Conservation (phyloP, 2,888 invertebrate genomes). For the Meteorus cinctellus region DNA sequence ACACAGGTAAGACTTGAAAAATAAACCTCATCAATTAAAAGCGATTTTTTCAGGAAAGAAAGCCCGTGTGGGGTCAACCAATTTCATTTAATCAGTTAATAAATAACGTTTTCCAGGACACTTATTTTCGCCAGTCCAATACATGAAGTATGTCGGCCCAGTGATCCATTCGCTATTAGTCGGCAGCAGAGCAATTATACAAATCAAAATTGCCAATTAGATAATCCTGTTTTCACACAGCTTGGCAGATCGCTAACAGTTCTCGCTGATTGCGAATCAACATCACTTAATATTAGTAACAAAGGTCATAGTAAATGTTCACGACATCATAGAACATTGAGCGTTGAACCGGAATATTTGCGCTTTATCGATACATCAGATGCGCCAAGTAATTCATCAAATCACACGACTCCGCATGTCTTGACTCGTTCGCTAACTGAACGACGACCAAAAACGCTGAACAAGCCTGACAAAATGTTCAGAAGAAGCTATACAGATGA, state of each 20-base stretch:
- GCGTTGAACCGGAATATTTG: slow-evolving; percentile 51
- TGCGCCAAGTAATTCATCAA: not conserved
- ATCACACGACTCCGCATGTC: slow-evolving; percentile 49
- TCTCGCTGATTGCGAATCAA: slow-evolving; percentile 31
- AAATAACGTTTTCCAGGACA: slow-evolving; percentile 56
- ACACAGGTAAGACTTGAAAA: slow-evolving; percentile 24
- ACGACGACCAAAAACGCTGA: slow-evolving; percentile 49
- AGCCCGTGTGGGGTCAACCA: not conserved
- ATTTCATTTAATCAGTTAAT: not conserved
- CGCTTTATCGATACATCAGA: slow-evolving; percentile 30
- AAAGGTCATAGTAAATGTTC: slow-evolving; percentile 22
- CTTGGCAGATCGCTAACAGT: slow-evolving; percentile 77
- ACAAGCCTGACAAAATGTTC: slow-evolving; percentile 71
- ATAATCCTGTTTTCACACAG: slow-evolving; percentile 77
- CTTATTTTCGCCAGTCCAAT: slow-evolving; percentile 74
- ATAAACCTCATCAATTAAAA: not conserved
- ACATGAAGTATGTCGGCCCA: slow-evolving; percentile 75
- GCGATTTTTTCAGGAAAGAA: not conserved
- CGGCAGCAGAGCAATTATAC: slow-evolving; percentile 75
- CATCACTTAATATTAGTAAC: slow-evolving; percentile 21
- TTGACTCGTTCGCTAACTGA: slow-evolving; percentile 79
- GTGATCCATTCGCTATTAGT: slow-evolving; percentile 78
- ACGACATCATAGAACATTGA: slow-evolving; percentile 56
- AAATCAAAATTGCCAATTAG: slow-evolving; percentile 80
- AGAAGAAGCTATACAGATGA: slow-evolving; percentile 63